Evolutionary conservation across 2,888 invertebrate species (phyloP).

Genomic region (Hydraecia micacea): DNA sequence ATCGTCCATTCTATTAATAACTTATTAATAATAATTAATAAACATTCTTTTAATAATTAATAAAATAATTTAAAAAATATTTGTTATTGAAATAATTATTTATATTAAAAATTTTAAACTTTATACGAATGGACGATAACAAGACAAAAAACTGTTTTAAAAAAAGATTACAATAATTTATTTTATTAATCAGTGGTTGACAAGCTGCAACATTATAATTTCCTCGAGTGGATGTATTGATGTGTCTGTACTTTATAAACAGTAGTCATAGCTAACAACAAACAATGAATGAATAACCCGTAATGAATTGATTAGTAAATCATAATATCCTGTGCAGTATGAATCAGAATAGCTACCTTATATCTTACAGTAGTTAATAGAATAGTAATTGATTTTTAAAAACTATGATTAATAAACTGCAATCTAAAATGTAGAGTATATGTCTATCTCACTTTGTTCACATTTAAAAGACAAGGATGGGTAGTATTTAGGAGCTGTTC

Average conservation of each 20-base stretch:
- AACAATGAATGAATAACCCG: conserved; percentile 17
- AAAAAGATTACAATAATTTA: neutral
- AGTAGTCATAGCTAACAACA: neutral
- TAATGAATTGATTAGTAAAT: conserved; percentile 5
- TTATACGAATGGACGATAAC: too few species aligned
- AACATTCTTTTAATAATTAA: too few species aligned
- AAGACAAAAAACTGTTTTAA: neutral
- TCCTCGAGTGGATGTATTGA: neutral
- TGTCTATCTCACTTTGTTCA: neutral
- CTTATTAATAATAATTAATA: too few species aligned
- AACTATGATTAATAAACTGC: conserved; percentile 9
- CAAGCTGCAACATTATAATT: too few species aligned
- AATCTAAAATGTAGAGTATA: neutral
- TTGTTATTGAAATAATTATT: too few species aligned
- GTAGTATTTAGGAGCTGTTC: neutral
- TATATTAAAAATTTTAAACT: too few species aligned
- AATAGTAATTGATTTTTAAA: neutral
- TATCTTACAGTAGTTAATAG: conserved; percentile 4
- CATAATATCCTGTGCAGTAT: conserved; percentile 1
- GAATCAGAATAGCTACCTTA: conserved; percentile 19
- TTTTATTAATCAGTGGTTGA: neutral
- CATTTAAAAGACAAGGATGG: neutral
- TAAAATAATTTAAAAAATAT: too few species aligned
- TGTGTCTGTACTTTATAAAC: neutral
- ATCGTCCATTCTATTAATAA: too few species aligned